Conservation (phyloP, 1,140 invertebrate species). For the Saccostrea glomerata region DNA sequence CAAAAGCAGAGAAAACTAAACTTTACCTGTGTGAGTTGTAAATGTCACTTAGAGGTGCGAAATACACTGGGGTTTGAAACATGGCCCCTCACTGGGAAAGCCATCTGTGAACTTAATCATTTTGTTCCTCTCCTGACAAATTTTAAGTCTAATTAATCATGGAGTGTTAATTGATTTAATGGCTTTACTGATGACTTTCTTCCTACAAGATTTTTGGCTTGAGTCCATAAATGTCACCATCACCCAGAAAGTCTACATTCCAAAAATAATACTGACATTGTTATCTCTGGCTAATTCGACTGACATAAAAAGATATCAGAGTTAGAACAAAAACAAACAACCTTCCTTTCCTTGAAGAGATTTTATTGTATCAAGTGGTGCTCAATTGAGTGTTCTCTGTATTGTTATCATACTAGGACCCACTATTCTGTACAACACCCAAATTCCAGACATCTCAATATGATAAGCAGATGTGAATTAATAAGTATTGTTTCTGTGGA, state of each 20-base stretch:
- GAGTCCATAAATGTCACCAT: neutral
- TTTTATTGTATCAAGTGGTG: constrained; percentile 12
- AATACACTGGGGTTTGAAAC: neutral
- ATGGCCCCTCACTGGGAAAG: neutral
- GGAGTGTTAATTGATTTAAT: constrained; percentile 24
- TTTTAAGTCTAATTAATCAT: constrained; percentile 17
- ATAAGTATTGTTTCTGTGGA: neutral
- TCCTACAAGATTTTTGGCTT: neutral
- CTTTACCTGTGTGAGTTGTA: neutral
- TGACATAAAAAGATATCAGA: neutral
- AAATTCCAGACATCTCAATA: neutral
- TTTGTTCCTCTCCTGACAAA: neutral
- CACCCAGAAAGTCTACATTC: neutral
- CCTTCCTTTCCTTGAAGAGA: neutral
- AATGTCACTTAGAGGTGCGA: neutral
- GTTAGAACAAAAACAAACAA: constrained; percentile 23
- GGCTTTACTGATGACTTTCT: neutral
- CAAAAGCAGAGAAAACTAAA: neutral
- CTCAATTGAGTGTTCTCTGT: neutral
- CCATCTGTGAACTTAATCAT: neutral
- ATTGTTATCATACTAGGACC: neutral
- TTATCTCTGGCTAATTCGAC: constrained; percentile 7
- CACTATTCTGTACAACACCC: neutral
- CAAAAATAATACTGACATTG: neutral
- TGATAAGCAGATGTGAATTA: constrained; percentile 3